Evolutionary conservation across 2,797 vertebrate species (phyloP).

Genomic region (Spinus pinus): DNA sequence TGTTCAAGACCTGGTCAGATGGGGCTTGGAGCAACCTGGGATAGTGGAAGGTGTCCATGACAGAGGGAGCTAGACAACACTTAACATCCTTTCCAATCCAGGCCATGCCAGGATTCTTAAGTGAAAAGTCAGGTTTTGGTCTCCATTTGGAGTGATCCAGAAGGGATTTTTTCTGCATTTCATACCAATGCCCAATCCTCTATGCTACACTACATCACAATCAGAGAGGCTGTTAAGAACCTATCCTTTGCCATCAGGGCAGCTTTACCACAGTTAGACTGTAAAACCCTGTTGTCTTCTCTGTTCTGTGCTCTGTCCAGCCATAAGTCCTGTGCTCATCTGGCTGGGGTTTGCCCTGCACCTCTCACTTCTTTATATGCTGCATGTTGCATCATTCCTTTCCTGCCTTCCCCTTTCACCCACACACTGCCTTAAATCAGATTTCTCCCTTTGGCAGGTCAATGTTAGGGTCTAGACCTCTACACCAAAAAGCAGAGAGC

Average conservation of each 20-base stretch:
- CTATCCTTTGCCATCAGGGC: background rate
- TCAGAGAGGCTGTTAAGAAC: background rate
- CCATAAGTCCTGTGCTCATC: background rate
- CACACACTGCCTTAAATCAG: background rate
- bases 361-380: background rate
- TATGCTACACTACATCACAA: background rate
- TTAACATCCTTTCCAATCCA: background rate
- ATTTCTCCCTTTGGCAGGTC: background rate
- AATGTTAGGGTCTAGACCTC: background rate
- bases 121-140: background rate
- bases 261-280: background rate
- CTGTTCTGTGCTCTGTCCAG: background rate
- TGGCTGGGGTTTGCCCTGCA: background rate
- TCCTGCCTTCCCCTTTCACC: background rate
- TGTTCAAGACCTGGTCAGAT: background rate
- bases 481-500: background rate
- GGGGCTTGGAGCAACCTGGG: background rate
- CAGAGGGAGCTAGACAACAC: accelerated
- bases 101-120: background rate
- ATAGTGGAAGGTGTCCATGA: accelerated
- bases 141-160: background rate
- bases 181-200: background rate
- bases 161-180: accelerated
- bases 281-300: background rate
- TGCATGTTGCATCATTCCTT: background rate